Conservation (phyloP, 2,113 vertebrate species). For the Hypanus sabinus region DNA sequence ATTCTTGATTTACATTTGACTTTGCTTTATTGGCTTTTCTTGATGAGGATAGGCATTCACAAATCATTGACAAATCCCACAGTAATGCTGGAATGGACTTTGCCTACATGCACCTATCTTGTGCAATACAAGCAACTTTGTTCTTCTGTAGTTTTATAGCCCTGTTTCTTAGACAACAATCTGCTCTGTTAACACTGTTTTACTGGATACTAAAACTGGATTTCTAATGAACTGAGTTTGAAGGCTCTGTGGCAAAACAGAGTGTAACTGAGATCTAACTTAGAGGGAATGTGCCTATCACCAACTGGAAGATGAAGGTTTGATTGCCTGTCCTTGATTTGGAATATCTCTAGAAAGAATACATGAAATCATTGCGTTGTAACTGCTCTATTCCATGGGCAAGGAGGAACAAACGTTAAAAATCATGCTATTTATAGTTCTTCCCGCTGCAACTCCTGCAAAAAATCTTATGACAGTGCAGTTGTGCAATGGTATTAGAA, state of each 20-base stretch:
- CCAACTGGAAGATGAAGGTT: not conserved
- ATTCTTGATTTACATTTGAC: no score
- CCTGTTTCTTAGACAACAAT: not conserved
- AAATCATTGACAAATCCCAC: not conserved
- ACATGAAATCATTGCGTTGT: not conserved
- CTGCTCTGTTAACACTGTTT: not conserved
- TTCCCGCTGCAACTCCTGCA: not conserved
- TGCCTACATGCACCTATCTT: not conserved
- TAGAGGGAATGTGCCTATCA: not conserved
- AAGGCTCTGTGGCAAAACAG: not conserved
- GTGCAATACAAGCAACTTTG: not conserved
- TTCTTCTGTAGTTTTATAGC: not conserved
- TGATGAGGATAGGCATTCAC: not conserved
- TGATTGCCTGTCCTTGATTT: not conserved
- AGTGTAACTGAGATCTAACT: not conserved
- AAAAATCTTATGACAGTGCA: not conserved
- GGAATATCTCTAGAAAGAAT: not conserved
- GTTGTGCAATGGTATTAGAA: not conserved
- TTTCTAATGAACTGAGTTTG: not conserved
- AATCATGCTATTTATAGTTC: constrained; percentile 1
- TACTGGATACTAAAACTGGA: not conserved
- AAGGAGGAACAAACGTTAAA: not conserved
- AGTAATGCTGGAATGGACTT: not conserved
- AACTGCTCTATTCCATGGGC: not conserved
- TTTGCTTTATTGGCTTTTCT: not conserved